Evolutionary conservation across 1,140 invertebrate genomes (phyloP).

Genomic region (Orchestia grillus): DNA sequence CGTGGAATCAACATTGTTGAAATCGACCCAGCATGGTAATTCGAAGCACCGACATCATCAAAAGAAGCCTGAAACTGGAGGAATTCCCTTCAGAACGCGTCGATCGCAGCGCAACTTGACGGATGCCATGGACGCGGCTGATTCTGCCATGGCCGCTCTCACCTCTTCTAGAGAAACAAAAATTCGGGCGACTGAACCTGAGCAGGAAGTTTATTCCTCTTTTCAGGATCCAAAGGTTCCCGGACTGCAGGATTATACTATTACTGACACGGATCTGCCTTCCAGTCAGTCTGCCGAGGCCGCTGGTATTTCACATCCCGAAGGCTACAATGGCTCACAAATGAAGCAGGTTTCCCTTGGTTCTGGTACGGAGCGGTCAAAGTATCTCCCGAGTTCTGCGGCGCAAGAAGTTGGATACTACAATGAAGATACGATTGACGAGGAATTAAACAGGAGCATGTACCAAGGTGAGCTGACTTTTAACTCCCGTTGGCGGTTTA

Average conservation of each 20-base stretch:
- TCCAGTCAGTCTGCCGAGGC: background rate
- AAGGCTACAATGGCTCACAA: background rate
- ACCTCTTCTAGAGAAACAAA: background rate
- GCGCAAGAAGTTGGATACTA: background rate
- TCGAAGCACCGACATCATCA: background rate
- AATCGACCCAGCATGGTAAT: background rate
- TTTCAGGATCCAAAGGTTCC: background rate
- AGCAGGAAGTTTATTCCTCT: background rate
- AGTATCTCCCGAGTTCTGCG: background rate
- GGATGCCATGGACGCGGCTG: conserved; percentile 41
- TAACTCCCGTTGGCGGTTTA: background rate
- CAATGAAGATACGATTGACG: conserved; percentile 44
- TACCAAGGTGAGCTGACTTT: conserved; percentile 26
- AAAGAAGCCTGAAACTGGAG: background rate
- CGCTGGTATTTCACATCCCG: background rate
- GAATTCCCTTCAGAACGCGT: background rate
- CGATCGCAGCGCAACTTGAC: conserved; percentile 18
- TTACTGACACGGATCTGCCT: background rate
- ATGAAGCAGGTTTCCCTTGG: background rate
- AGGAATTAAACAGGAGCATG: conserved; percentile 13
- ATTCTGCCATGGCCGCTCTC: conserved; percentile 5
- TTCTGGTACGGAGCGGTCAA: background rate
- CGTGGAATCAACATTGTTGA: background rate
- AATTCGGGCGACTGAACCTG: background rate
- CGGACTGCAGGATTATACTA: background rate